Base-by-base conservation (phyloP, 2,113 vertebrate genomes). In the Pyxicephalus adspersus region DNA sequence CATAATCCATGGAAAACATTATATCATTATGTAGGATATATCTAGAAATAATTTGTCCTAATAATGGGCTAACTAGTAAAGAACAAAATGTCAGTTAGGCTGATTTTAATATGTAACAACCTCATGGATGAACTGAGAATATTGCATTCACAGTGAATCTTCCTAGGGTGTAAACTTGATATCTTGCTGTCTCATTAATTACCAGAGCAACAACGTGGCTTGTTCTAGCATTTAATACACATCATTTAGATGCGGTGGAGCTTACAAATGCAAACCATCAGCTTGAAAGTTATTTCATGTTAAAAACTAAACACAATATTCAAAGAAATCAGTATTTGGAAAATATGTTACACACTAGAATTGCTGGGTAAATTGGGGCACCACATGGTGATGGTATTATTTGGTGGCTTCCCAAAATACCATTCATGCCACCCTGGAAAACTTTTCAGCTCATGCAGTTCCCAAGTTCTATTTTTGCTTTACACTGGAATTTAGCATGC, bases 211-310 rank as follows among this genome's bases (percentile, higher is more conserved):
- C 71, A 34, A 18, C 54, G 38, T 60, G 38, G 20, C 54, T 74
- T 74, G 71, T 38, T 74, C 54, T 34, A 55, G 55, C 71, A 74
- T 74, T 74, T 58, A 58, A 31, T 74, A 74, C 57, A 74, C 54
- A 74, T 38, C 71, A 74, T 54, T 73, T 28, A 73, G 26, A 74
- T 58, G 55, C 71, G 60, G 54, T 15, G 20, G 29, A 74, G 71
- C 54, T 58, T 5, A 34, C 15, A 60, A 58, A 38, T 60, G 22
- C n/a, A 38, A 38, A 55, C 51, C 45, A 20, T 52, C 5, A 70
- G 45, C 45, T 26, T 52, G 45, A 70, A 70, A 25, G 54, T 54
- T 58, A 73, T 31, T 73, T 19, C 31, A 8, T 58, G 28, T 18
- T 54, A 23, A 29, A 17, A 29, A 31, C 68, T 26, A 54, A 38